These are phyloP conservation scores for Glossophaga mutica DNA, from an alignment of 2,797 vertebrate genomes.

Conservation along the genomic window DNA sequence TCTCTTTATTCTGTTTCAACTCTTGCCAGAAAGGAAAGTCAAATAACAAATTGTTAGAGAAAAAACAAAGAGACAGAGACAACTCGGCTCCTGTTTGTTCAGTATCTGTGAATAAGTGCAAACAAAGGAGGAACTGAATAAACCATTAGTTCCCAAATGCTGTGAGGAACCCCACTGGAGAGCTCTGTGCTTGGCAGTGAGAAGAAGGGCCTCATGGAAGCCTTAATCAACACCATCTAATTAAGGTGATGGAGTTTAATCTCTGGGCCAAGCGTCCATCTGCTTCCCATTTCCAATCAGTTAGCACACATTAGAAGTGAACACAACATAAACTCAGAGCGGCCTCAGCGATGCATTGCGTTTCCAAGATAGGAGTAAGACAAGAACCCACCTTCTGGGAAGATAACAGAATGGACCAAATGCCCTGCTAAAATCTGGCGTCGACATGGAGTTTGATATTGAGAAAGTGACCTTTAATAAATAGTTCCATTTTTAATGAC, in stretches of 20 bases:
- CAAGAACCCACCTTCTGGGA: slow-evolving; percentile 26
- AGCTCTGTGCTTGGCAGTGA: slow-evolving; percentile 50
- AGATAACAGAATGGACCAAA: not conserved
- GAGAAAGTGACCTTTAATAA: slow-evolving; percentile 1
- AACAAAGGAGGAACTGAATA: slow-evolving; percentile 30
- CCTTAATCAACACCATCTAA: slow-evolving; percentile 63
- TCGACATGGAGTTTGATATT: not conserved
- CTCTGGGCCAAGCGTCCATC: slow-evolving; percentile 64
- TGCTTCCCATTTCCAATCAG: slow-evolving; percentile 67
- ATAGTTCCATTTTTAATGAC: not conserved
- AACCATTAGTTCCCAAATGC: slow-evolving; percentile 16
- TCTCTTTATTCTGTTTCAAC: slow-evolving; percentile 32
- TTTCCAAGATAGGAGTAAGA: slow-evolving; percentile 48
- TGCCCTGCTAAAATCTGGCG: not conserved
- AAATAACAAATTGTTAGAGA: slow-evolving; percentile 33
- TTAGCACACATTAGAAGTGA: slow-evolving; percentile 60
- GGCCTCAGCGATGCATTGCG: not conserved
- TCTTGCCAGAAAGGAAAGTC: slow-evolving; percentile 48
- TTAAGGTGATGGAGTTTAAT: slow-evolving; percentile 64
- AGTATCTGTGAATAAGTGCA: slow-evolving; percentile 17
- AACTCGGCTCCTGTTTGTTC: slow-evolving; percentile 32
- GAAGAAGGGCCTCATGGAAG: slow-evolving; percentile 50
- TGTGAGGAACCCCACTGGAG: slow-evolving; percentile 25
- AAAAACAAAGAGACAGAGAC: slow-evolving; percentile 52
- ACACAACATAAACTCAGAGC: slow-evolving; percentile 23